Evolutionary conservation across 2,797 vertebrate genomes (phyloP).

Genomic region (Carcharodon carcharias): DNA sequence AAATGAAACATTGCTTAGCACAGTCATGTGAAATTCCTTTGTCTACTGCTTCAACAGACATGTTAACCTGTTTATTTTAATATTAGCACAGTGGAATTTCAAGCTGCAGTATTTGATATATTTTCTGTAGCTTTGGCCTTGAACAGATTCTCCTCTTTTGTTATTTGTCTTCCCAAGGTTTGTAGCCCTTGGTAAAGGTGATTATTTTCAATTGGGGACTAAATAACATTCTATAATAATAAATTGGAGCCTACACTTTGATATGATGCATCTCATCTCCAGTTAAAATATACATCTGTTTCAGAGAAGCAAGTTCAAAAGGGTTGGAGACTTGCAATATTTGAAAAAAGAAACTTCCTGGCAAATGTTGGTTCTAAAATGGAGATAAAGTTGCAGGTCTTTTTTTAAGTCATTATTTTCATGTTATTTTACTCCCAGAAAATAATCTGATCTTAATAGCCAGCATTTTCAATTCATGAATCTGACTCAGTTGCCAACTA

Average conservation of each 20-base stretch:
- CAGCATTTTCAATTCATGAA: not conserved
- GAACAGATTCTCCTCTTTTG: not conserved
- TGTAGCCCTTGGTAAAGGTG: not conserved
- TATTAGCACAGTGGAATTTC: not conserved
- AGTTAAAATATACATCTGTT: conserved; percentile 20
- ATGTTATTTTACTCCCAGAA: not conserved
- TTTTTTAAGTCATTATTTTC: not conserved
- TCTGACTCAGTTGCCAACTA: not conserved
- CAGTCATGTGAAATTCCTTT: not conserved
- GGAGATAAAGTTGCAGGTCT: not conserved
- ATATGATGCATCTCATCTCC: not conserved
- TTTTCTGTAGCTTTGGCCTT: not conserved
- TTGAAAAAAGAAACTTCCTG: not conserved
- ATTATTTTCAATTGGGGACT: not conserved
- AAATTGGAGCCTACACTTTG: not conserved
- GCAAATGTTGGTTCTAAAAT: not conserved
- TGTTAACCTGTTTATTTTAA: not conserved
- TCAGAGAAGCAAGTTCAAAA: not conserved
- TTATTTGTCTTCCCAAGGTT: not conserved
- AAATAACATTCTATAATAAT: not conserved
- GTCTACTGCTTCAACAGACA: not conserved
- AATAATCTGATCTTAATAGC: not conserved
- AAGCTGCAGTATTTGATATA: not conserved
- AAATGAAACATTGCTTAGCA: not conserved
- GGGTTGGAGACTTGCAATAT: not conserved